Evolutionary conservation across 2,113 vertebrate species (phyloP).

Genomic region (Pogonocichla stellata): DNA sequence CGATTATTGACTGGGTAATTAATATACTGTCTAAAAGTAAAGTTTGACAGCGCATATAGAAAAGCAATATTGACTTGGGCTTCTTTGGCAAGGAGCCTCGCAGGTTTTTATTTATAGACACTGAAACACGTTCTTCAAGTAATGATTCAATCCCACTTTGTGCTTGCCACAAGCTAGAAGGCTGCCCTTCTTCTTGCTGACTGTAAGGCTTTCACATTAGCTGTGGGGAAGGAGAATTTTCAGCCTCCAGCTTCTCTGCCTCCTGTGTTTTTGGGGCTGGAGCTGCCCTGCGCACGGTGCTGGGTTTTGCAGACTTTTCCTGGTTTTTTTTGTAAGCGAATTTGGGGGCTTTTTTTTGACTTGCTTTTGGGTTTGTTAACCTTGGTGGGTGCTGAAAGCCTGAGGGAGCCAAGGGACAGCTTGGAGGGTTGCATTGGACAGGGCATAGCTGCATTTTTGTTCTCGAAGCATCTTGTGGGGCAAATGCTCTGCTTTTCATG

Average conservation of each 20-base stretch:
- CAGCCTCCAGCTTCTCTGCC: not conserved
- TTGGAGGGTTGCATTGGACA: rapidly evolving
- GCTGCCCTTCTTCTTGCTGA: conserved; percentile 51
- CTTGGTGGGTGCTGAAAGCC: not conserved
- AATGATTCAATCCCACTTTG: conserved; percentile 64
- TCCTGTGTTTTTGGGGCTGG: not conserved
- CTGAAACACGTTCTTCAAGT: conserved; percentile 65
- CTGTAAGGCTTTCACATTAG: conserved; percentile 51
- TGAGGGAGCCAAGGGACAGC: not conserved
- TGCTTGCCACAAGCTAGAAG: conserved; percentile 60
- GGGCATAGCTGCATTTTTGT: rapidly evolving
- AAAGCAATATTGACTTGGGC: conserved; percentile 71
- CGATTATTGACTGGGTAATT: conserved; percentile 79
- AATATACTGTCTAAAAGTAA: conserved; percentile 82
- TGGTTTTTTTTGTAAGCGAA: not conserved
- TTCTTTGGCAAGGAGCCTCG: conserved; percentile 54
- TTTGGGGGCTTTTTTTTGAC: not conserved
- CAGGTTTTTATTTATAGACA: conserved; percentile 73
- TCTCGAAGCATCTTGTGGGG: not conserved
- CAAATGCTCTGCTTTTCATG: not conserved
- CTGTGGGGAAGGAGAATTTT: not conserved
- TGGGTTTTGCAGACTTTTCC: not conserved
- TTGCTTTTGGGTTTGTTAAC: not conserved
- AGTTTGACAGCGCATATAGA: conserved; percentile 71
- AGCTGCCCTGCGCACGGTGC: not conserved